phyloP scores from a whole-genome alignment of 2,888 invertebrate genomes.

The Cryptocephalus moraei region DNA sequence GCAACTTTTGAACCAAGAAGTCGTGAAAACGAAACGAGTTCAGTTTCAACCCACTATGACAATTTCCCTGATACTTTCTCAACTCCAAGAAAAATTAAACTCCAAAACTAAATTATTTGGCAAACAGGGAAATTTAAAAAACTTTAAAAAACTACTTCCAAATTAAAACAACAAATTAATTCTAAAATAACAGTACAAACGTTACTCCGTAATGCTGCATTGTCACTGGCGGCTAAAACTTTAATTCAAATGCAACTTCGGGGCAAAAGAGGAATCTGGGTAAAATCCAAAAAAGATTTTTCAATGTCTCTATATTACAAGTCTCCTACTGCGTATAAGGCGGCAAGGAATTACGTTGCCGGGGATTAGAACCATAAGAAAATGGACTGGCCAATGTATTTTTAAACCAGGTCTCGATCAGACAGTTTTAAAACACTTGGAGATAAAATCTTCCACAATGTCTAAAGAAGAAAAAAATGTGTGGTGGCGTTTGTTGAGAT shows the following conservation, averaged over 20 bases:
- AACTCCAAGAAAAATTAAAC: too few relatives aligned
- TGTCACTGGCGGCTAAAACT: background rate
- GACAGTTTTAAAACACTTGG: background rate
- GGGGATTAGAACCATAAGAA: conserved; percentile 1
- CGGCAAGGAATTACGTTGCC: conserved; percentile 1
- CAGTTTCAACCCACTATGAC: too few relatives aligned
- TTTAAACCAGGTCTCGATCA: conserved; percentile 1
- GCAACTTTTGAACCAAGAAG: too few relatives aligned
- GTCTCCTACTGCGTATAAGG: background rate
- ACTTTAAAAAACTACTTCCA: too few relatives aligned
- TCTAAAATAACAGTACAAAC: too few relatives aligned
- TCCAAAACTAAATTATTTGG: too few relatives aligned
- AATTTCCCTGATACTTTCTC: too few relatives aligned
- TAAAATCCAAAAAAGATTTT: background rate
- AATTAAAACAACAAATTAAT: too few relatives aligned
- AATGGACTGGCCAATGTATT: background rate
- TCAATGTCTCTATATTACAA: conserved; percentile 1
- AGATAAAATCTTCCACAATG: background rate
- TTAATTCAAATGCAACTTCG: background rate
- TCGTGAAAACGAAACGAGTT: too few relatives aligned
- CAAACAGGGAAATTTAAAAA: too few relatives aligned
- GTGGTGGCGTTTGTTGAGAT: conserved; percentile 3
- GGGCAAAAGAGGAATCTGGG: background rate
- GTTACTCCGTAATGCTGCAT: too few relatives aligned
- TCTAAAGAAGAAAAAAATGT: conserved; percentile 1